Evolutionary conservation across 2,797 vertebrate genomes (phyloP), one percentile per base, ranked within the genome.

Genomic region (Phoebastria nigripes): DNA sequence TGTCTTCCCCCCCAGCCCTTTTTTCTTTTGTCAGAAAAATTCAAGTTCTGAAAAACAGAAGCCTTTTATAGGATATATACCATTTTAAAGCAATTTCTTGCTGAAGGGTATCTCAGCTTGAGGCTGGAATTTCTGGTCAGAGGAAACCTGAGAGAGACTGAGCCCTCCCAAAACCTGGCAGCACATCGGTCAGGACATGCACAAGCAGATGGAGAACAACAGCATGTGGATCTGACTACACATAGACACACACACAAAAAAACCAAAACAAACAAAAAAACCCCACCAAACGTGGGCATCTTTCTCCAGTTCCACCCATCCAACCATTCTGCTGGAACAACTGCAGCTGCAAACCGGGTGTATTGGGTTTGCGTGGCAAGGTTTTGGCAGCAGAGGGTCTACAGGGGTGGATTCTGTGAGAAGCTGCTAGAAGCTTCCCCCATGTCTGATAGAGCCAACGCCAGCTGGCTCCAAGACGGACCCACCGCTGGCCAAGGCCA

Each of bases 121-220:
- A 73, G 39, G 25, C 14, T 59, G 51, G 74, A 73, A 91, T 93
- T 82, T 91, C 71, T 94, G 42, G 25, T 39, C 42, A 69, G 28
- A 77, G 26, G 66, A 92, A 94, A 62, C 3, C 2, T 2, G 17
- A 83, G 26, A 19, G 41, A 89, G 29, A n/a, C 4, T 25, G 35
- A 84, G 46, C 46, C 55, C 18, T 42, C 52, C n/a, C 29, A 52
- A 72, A 80, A 66, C 42, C 42, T 46, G 17, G 24, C 24, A 70
- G 46, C 28, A 31, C 25, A 20, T 3, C 1, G 1, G 12, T 33
- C 41, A 52, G 58, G 37, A 51, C 15, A 29, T 0, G 5, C 19
- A 58, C 18, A 31, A 47, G 44, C 8, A 72, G 66, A 72, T 29
- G 19, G n/a, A 78, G 63, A 90, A 33, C 25, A 87, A 21, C 18